Evolutionary conservation across 2,797 vertebrate species (phyloP), one percentile per base, ranked within the genome.

Genomic region (Merluccius polli): DNA sequence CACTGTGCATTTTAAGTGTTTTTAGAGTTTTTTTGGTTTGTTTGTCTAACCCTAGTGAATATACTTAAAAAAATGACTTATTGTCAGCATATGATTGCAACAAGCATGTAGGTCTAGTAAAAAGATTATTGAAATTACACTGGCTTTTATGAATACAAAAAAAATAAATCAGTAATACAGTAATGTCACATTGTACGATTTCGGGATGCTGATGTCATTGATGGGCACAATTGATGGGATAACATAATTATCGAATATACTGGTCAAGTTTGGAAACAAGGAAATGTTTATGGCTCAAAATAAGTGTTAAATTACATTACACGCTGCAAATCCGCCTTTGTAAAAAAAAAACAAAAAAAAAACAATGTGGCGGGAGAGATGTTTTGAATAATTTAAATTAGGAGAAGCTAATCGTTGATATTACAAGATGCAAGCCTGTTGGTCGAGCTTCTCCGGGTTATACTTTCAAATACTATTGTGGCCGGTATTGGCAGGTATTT

Each of bases 1-100:
- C 59, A 65, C n/a, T 65, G 59, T 65, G 24, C 59, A 27, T 27
- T 65, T 65, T 59, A 65, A 65, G 59, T 65, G 24, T 65, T 65
- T 65, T 59, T 24, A n/a, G 52, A 59, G 15, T 59, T 59, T 65
- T 65, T 24, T 24, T 65, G n/a, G 59, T 65, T 69, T 69, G 27
- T 69, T 67, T 13, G n/a, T 67, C 24, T 67, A 69, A 16, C 29
- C 13, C 65, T 16, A 68, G 65, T 9, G 29, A 30, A 30, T 27
- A 65, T 65, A 27, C 59, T 27, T n/a, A 21, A 65, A 24, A 65
- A 24, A 27, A n/a, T 18, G 7, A 59, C 59, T 27, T 65, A 65
- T 65, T 65, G 24, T 65, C 59, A 24, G 59, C 59, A 11, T 63
- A 63, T 27, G 59, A 65, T 65, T 65, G 59, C 59, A 65, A 65